These are phyloP conservation scores for Phrynocephalus forsythii DNA, from an alignment of 2,797 vertebrate genomes.

Conservation along the genomic window DNA sequence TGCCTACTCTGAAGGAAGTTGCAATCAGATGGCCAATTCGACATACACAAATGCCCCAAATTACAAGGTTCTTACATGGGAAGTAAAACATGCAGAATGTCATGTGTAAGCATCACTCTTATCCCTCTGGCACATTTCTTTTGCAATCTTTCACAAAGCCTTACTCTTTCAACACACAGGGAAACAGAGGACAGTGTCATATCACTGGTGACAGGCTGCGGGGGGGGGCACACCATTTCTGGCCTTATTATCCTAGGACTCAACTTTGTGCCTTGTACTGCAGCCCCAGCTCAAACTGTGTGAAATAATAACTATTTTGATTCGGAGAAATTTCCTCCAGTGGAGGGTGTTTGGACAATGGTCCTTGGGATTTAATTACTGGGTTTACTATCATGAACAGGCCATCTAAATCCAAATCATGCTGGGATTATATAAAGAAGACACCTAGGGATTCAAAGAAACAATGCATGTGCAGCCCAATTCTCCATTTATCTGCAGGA, in stretches of 20 bases:
- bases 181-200: not conserved
- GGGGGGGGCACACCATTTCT: not conserved
- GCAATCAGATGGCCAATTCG: not conserved
- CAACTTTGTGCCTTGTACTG: not conserved
- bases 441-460: not conserved
- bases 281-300: too few species aligned
- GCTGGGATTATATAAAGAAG: not conserved
- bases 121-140: not conserved
- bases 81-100: not conserved
- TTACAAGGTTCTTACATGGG: not conserved
- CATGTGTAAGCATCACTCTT: not conserved
- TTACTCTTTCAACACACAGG: not conserved
- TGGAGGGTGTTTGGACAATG: not conserved
- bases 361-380: not conserved
- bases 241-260: not conserved
- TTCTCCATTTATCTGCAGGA: constrained; percentile 19
- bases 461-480: not conserved
- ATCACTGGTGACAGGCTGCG: not conserved
- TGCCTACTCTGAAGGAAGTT: not conserved
- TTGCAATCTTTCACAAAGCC: not conserved
- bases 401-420: too few species aligned
- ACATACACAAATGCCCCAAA: not conserved
- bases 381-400: too few species aligned
- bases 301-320: not conserved
- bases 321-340: not conserved